Evolutionary conservation across 2,797 vertebrate species (phyloP), one percentile per base, ranked within the genome.

Genomic region (Steatocranus sp.): DNA sequence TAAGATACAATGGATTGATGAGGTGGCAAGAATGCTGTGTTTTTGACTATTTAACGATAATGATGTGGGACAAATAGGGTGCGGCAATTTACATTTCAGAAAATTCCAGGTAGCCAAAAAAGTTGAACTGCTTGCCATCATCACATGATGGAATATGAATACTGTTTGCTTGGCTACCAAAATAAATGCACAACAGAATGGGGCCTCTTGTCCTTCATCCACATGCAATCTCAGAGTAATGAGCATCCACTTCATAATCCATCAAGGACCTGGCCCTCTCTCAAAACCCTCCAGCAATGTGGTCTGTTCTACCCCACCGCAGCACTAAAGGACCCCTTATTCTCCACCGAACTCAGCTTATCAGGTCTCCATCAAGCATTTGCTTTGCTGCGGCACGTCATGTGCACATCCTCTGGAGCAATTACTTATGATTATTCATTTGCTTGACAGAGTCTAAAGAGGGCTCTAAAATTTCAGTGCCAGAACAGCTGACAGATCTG

Each of bases 171-270:
- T 93, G 94, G 91, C 93, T 92, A 95, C 93, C 91, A 94, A 95
- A 95, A 96, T 95, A 95, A 95, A 95, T 95, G 93, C 94, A 95
- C 93, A 96, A 95, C 94, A 96, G 94, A 96, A 96, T 93, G 91
- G 90, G 84, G 91, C 90, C 93, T 94, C 94, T 96, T 95, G 93
- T 95, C 94, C 95, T 96, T 96, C 95, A 94, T 95, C 95, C 95
- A 94, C 95, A 96, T 96, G 95, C 96, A 96, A 96, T 96, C 95
- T 94, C 92, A 94, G 89, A 95, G 94, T 97, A 97, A 96, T 97
- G 95, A 96, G 96, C 95, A 95, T 96, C 96, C 96, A 96, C 96
- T 97, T 96, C 95, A 97, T 97, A 95, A 96, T 94, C 89, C 88
- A 95, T 95, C 94, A 94, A 96, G 95, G 94, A 95, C 94, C 96